These are phyloP conservation scores for Alitta virens DNA, from an alignment of 2,888 invertebrate genomes.

Conservation along the genomic window DNA sequence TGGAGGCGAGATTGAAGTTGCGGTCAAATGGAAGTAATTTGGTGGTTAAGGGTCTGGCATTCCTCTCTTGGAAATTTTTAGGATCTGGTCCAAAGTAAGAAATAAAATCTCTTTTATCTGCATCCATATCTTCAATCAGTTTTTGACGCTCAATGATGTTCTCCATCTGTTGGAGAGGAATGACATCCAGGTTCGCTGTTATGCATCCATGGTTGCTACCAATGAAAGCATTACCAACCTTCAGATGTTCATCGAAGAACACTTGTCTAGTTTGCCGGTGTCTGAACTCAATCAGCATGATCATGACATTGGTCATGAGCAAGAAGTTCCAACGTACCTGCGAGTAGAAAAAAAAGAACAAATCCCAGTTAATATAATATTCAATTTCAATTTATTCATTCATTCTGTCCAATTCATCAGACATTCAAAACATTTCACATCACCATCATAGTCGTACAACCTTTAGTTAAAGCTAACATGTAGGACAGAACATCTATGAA, in stretches of 20 bases:
- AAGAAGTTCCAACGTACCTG: neutral
- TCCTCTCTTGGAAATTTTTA: neutral
- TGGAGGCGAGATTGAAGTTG: neutral
- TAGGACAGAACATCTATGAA: too few relatives aligned
- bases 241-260: neutral
- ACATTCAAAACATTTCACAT: too few relatives aligned
- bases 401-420: too few relatives aligned
- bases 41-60: neutral
- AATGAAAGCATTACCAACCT: neutral
- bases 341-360: neutral
- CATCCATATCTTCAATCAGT: too few relatives aligned
- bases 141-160: neutral
- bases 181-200: neutral
- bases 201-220: neutral
- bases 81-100: too few relatives aligned
- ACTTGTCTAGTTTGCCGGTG: neutral
- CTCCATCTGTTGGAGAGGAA: neutral
- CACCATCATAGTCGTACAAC: too few relatives aligned
- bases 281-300: neutral
- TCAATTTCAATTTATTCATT: too few relatives aligned
- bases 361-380: too few relatives aligned
- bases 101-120: too few relatives aligned
- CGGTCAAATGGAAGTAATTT: neutral
- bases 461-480: too few relatives aligned
- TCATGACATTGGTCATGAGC: neutral